These are phyloP conservation scores for Orthosia cruda DNA, from an alignment of 2,888 invertebrate species.

Conservation along the genomic window DNA sequence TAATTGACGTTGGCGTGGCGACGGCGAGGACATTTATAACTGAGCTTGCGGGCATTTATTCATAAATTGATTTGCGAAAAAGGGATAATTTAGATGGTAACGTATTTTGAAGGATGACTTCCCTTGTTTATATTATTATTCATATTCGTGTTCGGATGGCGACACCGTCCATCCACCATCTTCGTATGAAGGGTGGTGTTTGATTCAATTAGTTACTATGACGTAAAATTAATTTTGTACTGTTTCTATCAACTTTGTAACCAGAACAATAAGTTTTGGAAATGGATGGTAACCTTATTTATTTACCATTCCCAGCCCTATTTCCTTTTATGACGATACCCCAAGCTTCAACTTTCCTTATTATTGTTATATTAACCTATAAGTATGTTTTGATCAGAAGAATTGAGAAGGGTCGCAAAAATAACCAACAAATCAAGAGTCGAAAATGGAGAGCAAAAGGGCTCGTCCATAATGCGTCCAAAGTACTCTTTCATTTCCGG, in stretches of 20 bases:
- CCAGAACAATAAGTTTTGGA: neutral
- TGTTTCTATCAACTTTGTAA: neutral
- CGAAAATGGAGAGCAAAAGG: conserved; percentile 17
- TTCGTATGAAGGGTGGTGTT: neutral
- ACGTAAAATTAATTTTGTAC: neutral
- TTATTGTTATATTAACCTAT: conserved; percentile 11
- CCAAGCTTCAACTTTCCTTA: neutral
- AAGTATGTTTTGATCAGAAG: neutral
- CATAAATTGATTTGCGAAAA: conserved; percentile 44
- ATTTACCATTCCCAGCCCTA: neutral
- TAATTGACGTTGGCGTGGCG: conserved; percentile 12
- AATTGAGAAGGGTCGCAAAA: conserved; percentile 1
- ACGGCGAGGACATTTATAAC: conserved; percentile 44
- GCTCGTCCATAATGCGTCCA: conserved; percentile 16
- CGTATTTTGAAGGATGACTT: conserved; percentile 26
- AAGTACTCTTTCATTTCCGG: conserved; percentile 51
- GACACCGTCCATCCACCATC: too few relatives aligned
- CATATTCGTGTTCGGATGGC: conserved; percentile 10
- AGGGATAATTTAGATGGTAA: conserved; percentile 28
- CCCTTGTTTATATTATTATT: conserved; percentile 36
- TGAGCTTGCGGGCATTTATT: conserved; percentile 36
- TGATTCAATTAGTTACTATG: neutral
- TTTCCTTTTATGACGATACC: conserved; percentile 1
- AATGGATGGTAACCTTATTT: neutral
- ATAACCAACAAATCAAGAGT: conserved; percentile 32